Percentiles rank a stretch among this genome's conserved stretches.
Conservation (phyloP, 2,113 vertebrate genomes). For the Nothoprocta pentlandii region DNA sequence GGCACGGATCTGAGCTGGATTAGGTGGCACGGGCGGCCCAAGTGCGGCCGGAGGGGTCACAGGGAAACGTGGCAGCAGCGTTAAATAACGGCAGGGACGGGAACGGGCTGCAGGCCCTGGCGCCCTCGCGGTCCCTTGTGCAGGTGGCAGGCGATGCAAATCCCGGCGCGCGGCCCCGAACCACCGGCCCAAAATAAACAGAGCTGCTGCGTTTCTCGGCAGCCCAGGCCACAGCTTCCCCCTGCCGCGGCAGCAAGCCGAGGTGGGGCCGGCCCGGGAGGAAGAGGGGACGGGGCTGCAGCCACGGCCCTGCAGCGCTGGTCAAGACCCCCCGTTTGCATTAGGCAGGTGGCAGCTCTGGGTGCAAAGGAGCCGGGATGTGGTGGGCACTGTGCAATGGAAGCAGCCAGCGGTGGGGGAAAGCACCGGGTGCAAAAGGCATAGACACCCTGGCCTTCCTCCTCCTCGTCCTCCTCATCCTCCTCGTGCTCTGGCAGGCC, state of each 20-base stretch:
- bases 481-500: background rate
- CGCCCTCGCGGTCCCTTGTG: rapidly evolving
- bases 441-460: background rate
- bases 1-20: constrained; percentile 34
- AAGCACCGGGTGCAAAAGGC: background rate
- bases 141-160: background rate
- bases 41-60: background rate
- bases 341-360: rapidly evolving
- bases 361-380: background rate
- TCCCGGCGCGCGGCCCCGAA: rapidly evolving
- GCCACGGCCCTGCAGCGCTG: too few species aligned
- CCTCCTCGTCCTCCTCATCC: background rate
- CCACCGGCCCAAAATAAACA: rapidly evolving
- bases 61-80: background rate
- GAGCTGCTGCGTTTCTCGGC: rapidly evolving
- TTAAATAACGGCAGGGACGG: constrained; percentile 15
- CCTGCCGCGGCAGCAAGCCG: rapidly evolving
- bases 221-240: background rate
- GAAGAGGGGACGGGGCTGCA: background rate
- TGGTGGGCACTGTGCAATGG: background rate
- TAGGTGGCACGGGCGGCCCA: background rate
- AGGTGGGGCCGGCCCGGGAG: background rate
- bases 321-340: rapidly evolving
- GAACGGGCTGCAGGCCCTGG: background rate
- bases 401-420: background rate